Base-by-base conservation (phyloP, 2,888 invertebrate species). In the Fabriciana adippe region DNA sequence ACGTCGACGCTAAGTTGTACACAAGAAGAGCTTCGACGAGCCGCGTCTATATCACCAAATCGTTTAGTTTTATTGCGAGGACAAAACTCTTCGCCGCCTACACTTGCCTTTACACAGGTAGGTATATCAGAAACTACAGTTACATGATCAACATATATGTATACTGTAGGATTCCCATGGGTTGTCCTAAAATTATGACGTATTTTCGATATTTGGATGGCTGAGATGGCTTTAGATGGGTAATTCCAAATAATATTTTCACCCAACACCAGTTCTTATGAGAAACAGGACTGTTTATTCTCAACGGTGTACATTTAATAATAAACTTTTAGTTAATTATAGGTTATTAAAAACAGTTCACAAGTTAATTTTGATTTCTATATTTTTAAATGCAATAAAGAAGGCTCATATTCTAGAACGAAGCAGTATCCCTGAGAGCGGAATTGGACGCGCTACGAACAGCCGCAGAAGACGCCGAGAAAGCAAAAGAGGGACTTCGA, bases 11-110 rank as follows among this genome's bases (percentile, higher is more conserved):
- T 96, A 67, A 94, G 95, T 76, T 95, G 94, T 73, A 94, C 93
- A 72, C 94, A 94, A 76, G 96, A 96, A 67, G 97, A 97, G 77
- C 86, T 97, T 71, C 93, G 94, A 72, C 94, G 96, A 67, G 93
- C 95, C 48, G 88, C 95, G 51, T 93, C 94, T 57, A 93, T 94
- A 8, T 93, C 93, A 78, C 94, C 95, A 0, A 95, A 95, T 18
- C 94, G 94, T 69, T 87, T 96, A 54, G 95, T 96, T 50, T 94
- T 96, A 53, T 89, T 96, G 67, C 90, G 76, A n/a, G 93, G 74
- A 67, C 72, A 66, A 13, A 53, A 61, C 60, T 57, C 51, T 4
- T 64, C 68, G 18, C 62, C 74, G 11, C 75, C 74, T 1, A 66
- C 80, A 5, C 77, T 82, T 51, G 75, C 84, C 16, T 83, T 91